Evolutionary conservation across 2,888 invertebrate species (phyloP).

Genomic region (Chloromyia formosa): DNA sequence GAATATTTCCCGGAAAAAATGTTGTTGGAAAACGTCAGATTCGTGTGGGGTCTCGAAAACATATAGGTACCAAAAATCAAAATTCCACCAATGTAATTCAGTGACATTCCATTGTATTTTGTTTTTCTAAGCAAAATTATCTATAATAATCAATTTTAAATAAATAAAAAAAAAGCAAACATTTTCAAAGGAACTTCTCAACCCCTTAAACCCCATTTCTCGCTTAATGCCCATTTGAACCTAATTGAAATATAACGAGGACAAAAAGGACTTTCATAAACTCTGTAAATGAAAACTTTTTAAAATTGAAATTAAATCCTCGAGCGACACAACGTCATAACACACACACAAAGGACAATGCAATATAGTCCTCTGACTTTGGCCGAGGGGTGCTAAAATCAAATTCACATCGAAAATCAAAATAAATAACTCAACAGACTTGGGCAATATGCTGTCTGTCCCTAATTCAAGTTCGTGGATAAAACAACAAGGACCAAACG

Average conservation of each 20-base stretch:
- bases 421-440: conserved; percentile 49
- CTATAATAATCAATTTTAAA: too few species aligned
- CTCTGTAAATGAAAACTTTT: neutral
- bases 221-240: conserved; percentile 19
- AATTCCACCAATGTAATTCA: too few species aligned
- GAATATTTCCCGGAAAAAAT: too few species aligned
- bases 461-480: conserved; percentile 40
- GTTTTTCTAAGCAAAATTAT: too few species aligned
- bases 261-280: neutral
- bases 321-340: neutral
- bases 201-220: conserved; percentile 43
- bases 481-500: conserved; percentile 1
- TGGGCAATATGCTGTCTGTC: conserved; percentile 50
- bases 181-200: too few species aligned
- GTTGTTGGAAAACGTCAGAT: too few species aligned
- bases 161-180: too few species aligned
- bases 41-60: too few species aligned
- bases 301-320: conserved; percentile 37
- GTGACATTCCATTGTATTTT: too few species aligned
- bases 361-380: neutral
- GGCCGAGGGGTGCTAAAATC: conserved; percentile 39
- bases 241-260: conserved; percentile 43
- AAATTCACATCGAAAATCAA: conserved; percentile 48
- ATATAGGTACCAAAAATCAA: too few species aligned
- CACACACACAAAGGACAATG: neutral